These are phyloP conservation scores for Pangasianodon hypophthalmus DNA, from an alignment of 2,113 vertebrate genomes.

Conservation along the genomic window DNA sequence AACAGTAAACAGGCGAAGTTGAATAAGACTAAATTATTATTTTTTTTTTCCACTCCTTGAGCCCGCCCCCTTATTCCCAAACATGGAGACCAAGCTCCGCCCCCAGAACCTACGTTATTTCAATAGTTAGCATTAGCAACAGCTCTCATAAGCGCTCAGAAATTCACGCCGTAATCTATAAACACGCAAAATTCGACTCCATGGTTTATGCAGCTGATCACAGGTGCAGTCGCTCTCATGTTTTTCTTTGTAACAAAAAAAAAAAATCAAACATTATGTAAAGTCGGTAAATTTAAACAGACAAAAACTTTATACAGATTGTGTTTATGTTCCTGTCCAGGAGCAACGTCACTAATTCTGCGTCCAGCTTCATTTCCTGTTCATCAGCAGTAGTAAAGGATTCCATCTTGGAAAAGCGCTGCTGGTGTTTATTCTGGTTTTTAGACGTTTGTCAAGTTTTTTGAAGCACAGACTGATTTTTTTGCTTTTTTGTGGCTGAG, in stretches of 20 bases:
- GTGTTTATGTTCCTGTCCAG: no score
- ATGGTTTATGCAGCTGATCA: background rate
- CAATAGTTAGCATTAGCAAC: background rate
- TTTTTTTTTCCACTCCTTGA: background rate
- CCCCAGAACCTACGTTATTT: background rate
- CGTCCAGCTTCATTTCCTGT: no score
- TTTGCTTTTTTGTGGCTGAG: background rate
- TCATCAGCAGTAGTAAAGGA: no score
- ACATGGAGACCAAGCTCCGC: background rate
- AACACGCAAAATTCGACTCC: background rate
- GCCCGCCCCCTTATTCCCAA: background rate
- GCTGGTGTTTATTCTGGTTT: background rate
- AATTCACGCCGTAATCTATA: background rate
- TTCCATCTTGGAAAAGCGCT: no score
- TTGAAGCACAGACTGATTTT: background rate
- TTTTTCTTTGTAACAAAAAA: background rate
- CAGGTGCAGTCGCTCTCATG: background rate
- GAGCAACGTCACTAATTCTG: no score
- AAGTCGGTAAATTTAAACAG: no score
- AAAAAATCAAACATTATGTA: background rate
- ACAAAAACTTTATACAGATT: background rate
- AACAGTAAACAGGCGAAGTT: background rate
- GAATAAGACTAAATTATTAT: background rate
- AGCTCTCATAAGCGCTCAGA: background rate
- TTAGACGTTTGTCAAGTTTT: background rate